Base-by-base conservation (phyloP, 1,140 invertebrate species). In the Mycetomoellerius zeteki region DNA sequence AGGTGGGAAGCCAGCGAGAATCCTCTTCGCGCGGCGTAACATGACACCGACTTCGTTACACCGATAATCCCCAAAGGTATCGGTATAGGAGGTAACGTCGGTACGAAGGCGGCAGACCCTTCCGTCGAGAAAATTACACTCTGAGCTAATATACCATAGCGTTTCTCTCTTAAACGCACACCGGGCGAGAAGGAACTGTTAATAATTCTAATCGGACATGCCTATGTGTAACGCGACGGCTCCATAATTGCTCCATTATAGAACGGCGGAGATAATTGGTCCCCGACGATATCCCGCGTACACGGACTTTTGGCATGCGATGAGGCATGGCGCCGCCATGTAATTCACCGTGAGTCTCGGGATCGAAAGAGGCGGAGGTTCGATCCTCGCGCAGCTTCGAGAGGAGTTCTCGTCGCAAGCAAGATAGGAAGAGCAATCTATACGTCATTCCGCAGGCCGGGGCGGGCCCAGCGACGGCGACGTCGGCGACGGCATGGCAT, bases 261-360 rank as follows among this genome's bases (percentile, higher is more conserved):
- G 69, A 54, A 47, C 69, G 71, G 64, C 62, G 47, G 64, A 43
- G 69, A 72, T 90, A 90, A 90, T 90, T 90, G 89, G 86, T 43
- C 56, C 60, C 73, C 12, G 67, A 80, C 80, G 89, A 87, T 88
- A 85, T 91, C 54, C 78, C 60, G 89, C 71, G 78, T 91, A 91
- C 87, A 90, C 77, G 87, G 84, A 90, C 87, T 91, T 91, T 91
- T 87, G 84, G 87, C 89, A 81, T 88, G 85, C 89, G 89, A 82
- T 91, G 89, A 89, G n/a, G 78, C 86, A 90, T 85, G 85, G 62
- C 85, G n/a, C 76, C 60, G 69, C 52, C 37, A 5, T 71, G 78
- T 88, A 90, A 90, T 90, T 76, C 81, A 33, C 56, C 21, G 30
- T 81, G 71, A 65, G 77, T 86, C 89, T 62, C 30, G 69, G 21